Evolutionary conservation across 2,113 vertebrate species (phyloP).

Genomic region (Miniopterus natalensis): DNA sequence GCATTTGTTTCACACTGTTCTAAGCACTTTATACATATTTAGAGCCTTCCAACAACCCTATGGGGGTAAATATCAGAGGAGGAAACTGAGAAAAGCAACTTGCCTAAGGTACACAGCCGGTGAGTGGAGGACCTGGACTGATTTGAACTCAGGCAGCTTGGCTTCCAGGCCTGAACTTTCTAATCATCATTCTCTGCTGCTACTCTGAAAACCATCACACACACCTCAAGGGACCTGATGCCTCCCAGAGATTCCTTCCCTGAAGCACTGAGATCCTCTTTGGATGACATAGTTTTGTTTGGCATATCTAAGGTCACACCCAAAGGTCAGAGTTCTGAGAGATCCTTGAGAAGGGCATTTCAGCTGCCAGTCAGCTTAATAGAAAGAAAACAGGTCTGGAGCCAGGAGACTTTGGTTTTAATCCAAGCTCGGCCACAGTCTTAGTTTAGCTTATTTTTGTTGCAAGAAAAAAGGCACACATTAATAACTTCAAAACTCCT

Average conservation of each 20-base stretch:
- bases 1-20: background rate
- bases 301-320: background rate
- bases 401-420: background rate
- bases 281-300: background rate
- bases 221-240: background rate
- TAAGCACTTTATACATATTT: background rate
- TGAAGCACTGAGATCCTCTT: background rate
- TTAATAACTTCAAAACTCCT: constrained; percentile 6
- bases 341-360: background rate
- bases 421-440: background rate
- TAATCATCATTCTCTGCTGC: background rate
- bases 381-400: background rate
- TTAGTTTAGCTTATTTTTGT: constrained; percentile 40
- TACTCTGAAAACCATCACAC: background rate
- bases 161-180: background rate
- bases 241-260: background rate
- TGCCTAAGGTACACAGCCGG: background rate
- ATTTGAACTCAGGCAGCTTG: background rate
- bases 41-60: background rate
- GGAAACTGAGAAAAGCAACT: background rate
- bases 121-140: background rate
- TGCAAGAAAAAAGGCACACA: background rate
- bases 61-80: background rate
- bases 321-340: background rate
- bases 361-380: background rate